Evolutionary conservation across 30 jellyfish, hydroid and myxozoan species (phyloP).

Genomic region (Kudoa iwatai): DNA sequence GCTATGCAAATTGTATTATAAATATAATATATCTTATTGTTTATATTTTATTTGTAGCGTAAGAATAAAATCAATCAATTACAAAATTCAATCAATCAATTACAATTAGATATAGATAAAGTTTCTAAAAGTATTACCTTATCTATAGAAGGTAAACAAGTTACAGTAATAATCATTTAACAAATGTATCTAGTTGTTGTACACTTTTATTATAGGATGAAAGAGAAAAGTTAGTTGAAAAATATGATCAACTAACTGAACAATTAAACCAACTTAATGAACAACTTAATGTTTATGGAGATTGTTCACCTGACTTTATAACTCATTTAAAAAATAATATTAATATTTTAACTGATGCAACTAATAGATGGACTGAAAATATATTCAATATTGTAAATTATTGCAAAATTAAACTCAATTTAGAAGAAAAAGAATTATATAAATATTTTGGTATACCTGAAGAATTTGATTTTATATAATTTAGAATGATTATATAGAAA

Average conservation of each 20-base stretch:
- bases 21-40: too few species aligned
- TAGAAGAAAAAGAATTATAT: conserved; percentile 24
- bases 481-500: too few species aligned
- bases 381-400: conserved; percentile 26
- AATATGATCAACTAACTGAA: conserved; percentile 5
- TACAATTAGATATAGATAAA: too few species aligned
- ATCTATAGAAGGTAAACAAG: too few species aligned
- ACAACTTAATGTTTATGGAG: conserved; percentile 15
- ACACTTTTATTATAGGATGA: conserved; percentile 9
- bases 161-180: too few species aligned
- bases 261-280: conserved; percentile 4
- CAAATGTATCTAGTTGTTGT: neutral
- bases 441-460: conserved; percentile 70
- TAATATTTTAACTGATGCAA: conserved; percentile 23
- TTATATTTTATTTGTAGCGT: too few species aligned
- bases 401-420: conserved; percentile 36
- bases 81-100: too few species aligned
- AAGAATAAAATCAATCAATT: too few species aligned
- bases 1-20: conserved; percentile 25
- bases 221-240: conserved; percentile 5
- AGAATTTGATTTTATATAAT: conserved; percentile 47
- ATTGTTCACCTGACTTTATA: conserved; percentile 70
- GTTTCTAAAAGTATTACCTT: too few species aligned
- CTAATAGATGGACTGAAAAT: conserved; percentile 89
- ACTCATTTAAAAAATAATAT: conserved; percentile 11